phyloP scores from a whole-genome alignment of 2,888 invertebrate genomes.

The Eudemis profundana region DNA sequence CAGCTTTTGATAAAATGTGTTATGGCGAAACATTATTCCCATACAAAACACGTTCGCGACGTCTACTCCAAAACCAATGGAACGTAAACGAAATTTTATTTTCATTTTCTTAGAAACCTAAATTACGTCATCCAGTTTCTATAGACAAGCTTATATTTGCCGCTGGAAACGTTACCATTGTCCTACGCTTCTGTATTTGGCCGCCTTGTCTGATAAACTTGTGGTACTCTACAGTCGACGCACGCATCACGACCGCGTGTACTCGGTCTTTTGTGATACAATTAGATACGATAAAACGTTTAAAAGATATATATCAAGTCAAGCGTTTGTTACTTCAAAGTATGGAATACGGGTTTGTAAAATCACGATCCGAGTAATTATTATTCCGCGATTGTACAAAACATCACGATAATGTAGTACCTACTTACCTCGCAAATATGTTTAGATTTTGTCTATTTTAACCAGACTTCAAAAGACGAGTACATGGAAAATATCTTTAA shows the following conservation, averaged over 20 bases:
- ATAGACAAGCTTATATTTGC: slow-evolving; percentile 26
- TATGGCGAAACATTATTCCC: background rate
- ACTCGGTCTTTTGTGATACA: slow-evolving; percentile 41
- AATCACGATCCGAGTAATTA: background rate
- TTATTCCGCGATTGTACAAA: no score
- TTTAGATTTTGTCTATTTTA: no score
- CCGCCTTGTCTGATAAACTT: slow-evolving; percentile 7
- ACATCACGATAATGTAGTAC: no score
- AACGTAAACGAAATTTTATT: slow-evolving; percentile 19
- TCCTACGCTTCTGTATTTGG: background rate
- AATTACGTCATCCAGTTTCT: slow-evolving; percentile 24
- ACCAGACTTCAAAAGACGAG: no score
- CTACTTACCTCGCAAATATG: no score
- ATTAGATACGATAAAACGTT: slow-evolving; percentile 43
- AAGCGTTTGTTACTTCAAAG: slow-evolving; percentile 16
- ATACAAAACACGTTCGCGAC: slow-evolving; percentile 2
- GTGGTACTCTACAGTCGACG: slow-evolving; percentile 18
- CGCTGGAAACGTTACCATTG: background rate
- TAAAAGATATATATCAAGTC: slow-evolving; percentile 15
- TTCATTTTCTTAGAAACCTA: slow-evolving; percentile 19
- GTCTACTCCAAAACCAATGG: slow-evolving; percentile 3
- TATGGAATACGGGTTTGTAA: slow-evolving; percentile 2
- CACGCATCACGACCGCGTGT: slow-evolving; percentile 21
- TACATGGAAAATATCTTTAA: no score
- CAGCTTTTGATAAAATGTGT: background rate